Percentiles rank a stretch among this genome's conserved stretches.
phyloP scores from a whole-genome alignment of 2,797 vertebrate genomes.

The Podargus strigoides region DNA sequence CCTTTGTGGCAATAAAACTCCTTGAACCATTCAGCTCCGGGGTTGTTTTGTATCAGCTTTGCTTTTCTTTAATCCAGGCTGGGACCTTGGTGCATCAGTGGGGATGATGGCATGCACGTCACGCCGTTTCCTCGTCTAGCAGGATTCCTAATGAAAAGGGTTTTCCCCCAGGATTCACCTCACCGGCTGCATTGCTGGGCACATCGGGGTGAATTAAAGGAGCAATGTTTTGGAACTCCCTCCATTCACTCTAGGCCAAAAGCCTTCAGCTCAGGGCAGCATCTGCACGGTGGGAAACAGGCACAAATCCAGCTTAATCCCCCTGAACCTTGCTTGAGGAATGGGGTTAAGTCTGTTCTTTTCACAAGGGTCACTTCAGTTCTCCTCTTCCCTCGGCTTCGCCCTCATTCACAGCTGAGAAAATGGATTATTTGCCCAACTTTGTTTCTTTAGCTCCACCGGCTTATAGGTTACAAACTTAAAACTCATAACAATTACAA shows the following conservation, averaged over 20 bases:
- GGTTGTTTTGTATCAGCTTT: neutral
- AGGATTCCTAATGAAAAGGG: neutral
- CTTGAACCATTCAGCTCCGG: neutral
- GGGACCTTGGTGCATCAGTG: neutral
- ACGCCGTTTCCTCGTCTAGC: neutral
- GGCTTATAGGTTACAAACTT: neutral
- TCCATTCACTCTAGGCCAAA: neutral
- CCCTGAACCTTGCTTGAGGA: neutral
- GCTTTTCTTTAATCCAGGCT: neutral
- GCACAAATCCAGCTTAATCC: neutral
- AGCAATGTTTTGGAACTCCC: neutral
- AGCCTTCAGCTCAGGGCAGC: neutral
- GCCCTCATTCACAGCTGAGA: neutral
- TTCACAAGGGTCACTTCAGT: neutral
- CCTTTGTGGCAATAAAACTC: neutral
- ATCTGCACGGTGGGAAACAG: neutral
- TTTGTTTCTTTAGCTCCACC: neutral
- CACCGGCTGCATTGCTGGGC: neutral
- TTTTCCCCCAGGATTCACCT: neutral
- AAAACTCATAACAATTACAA: neutral
- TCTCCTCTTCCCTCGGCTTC: neutral
- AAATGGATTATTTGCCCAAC: neutral
- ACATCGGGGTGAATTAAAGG: neutral
- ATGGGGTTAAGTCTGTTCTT: neutral
- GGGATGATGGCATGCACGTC: neutral